Evolutionary conservation across 2,113 vertebrate species (phyloP).

Genomic region (Crotalus tigris): DNA sequence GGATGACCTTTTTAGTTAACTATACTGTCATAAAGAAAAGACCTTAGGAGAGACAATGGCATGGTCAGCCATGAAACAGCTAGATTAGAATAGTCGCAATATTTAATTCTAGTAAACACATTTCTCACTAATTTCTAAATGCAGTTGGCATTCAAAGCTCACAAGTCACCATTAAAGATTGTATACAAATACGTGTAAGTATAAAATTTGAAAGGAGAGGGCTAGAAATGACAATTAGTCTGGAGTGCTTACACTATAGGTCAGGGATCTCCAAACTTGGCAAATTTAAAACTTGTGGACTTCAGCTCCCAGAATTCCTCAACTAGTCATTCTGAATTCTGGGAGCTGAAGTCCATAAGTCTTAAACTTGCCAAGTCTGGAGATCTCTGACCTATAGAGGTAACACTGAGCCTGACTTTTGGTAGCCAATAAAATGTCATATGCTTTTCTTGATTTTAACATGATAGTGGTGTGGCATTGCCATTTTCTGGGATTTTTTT

Average conservation of each 20-base stretch:
- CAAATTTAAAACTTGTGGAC: background rate
- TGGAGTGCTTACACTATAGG: background rate
- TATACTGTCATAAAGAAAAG: constrained; percentile 4
- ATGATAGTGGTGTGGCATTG: background rate
- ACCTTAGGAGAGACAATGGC: background rate
- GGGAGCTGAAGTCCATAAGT: background rate
- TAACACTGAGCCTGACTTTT: background rate
- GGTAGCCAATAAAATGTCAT: background rate
- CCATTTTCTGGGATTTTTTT: background rate
- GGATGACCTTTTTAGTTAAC: constrained; percentile 2
- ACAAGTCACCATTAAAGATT: background rate
- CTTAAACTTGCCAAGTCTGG: background rate
- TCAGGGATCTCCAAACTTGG: background rate
- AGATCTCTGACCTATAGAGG: background rate
- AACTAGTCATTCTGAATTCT: background rate
- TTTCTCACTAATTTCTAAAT: background rate
- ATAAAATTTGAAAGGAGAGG: background rate
- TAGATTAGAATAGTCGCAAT: background rate
- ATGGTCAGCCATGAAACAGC: background rate
- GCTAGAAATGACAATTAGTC: background rate
- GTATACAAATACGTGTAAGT: background rate
- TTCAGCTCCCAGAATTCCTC: background rate
- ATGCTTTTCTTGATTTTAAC: background rate
- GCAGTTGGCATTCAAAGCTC: background rate
- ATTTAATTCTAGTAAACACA: background rate